These are phyloP conservation scores for Candidula unifasciata DNA, from an alignment of 2,888 invertebrate genomes.

Conservation along the genomic window DNA sequence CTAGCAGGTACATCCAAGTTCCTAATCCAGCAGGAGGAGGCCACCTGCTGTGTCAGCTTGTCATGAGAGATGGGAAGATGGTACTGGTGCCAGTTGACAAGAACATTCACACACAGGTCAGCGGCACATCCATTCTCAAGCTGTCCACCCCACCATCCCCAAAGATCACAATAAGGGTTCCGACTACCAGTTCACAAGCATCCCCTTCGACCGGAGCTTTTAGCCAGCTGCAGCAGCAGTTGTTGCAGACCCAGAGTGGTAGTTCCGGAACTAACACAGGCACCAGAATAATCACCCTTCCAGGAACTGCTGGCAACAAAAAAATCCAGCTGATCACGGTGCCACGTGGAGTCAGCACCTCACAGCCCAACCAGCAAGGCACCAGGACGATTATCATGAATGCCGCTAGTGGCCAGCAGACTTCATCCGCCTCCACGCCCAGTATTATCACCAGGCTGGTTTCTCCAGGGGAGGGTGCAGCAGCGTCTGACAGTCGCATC, in stretches of 20 bases:
- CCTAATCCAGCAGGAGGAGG: slow-evolving; percentile 41
- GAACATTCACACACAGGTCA: slow-evolving; percentile 7
- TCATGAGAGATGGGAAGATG: slow-evolving; percentile 43
- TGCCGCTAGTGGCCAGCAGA: background rate
- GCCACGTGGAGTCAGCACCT: slow-evolving; percentile 18
- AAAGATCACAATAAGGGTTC: slow-evolving; percentile 33
- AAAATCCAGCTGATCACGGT: slow-evolving; percentile 49
- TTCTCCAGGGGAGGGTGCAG: background rate
- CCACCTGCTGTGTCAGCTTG: slow-evolving; percentile 36
- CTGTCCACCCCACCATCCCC: slow-evolving; percentile 10
- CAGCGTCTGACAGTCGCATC: background rate
- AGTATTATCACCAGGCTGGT: slow-evolving; percentile 21
- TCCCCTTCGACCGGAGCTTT: slow-evolving; percentile 3
- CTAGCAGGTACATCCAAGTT: slow-evolving; percentile 39
- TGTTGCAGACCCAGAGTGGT: slow-evolving; percentile 9
- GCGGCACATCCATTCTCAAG: slow-evolving; percentile 30
- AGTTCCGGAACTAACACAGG: background rate
- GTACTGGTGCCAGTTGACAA: slow-evolving; percentile 48
- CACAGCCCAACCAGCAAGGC: background rate
- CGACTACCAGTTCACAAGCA: slow-evolving; percentile 16
- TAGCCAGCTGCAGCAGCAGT: slow-evolving; percentile 34
- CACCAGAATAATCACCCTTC: slow-evolving; percentile 27
- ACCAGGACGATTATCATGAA: slow-evolving; percentile 27
- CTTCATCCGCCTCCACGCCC: background rate
- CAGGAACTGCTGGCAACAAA: slow-evolving; percentile 27